Base-by-base conservation (phyloP, 2,113 vertebrate genomes). In the Festucalex cinctus region DNA sequence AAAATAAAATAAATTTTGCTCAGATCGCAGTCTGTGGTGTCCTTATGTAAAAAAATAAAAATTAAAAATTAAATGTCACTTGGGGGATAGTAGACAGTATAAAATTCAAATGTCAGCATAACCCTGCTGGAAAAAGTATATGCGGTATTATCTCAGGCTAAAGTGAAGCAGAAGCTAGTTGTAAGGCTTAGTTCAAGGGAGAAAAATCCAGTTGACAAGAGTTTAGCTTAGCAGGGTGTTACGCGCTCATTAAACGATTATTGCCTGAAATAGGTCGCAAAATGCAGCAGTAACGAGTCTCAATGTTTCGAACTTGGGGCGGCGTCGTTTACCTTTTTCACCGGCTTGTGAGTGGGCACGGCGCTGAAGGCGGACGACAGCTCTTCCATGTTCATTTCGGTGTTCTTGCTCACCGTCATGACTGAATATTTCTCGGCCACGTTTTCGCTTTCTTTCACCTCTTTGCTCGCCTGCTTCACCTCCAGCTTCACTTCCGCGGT, bases 361-460 rank as follows among this genome's bases (percentile, higher is more conserved):
- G 91, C 85, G 72, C 75, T 86, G 78, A 91, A 85, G 6, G 68
- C 86, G 16, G 86, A 69, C 59, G 87, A 79, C 80, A 91, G 78
- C 46, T 92, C 90, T 66, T 82, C 87, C 83, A 87, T 81, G 82
- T 63, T 86, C 83, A 88, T 76, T 7, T 91, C 89, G 77, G 86
- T 88, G 41, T 87, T 89, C 75, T 86, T 91, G 81, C 88, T 88
- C 16, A 88, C 89, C 12, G 88, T 90, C 87, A 90, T 89, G 26
- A 87, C 88, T 19, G 91, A 91, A 43, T 87, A 92, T 74, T 90
- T 91, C n/a, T 92, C 91, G 73, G 91, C 91, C 3, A 88, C 91
- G 71, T 92, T 92, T 62, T 92, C 91, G 72, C 89, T 91, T 76
- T 92, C 91, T 43, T 92, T 92, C 78, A 73, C 91, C 68, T 91